A percentile compares a stretch with the other conserved stretches of the same genome.
phyloP scores from a whole-genome alignment of 2,888 invertebrate genomes.

The Metopia argyrocephala region DNA sequence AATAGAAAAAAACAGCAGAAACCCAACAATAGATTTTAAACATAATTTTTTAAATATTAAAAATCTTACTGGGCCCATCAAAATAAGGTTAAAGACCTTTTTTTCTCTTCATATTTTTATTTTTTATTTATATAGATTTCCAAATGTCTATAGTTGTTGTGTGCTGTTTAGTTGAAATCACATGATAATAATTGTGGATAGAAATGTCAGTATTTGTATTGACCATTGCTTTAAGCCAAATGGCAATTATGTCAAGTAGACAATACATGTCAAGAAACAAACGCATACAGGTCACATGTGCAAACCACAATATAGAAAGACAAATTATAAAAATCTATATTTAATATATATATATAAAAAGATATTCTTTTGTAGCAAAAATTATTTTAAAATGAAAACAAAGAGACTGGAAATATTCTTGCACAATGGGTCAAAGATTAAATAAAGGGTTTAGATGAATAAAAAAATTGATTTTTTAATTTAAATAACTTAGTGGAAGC shows the following conservation, averaged over 20 bases:
- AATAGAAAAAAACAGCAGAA: conserved; percentile 8
- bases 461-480: too few species aligned
- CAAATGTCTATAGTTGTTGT: too few species aligned
- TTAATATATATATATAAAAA: too few species aligned
- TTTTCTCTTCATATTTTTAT: not conserved
- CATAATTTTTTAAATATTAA: not conserved
- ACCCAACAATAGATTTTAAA: not conserved
- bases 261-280: not conserved
- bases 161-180: not conserved
- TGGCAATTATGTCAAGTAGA: conserved; percentile 55
- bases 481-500: too few species aligned
- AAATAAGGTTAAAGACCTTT: conserved; percentile 56
- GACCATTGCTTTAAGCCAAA: conserved; percentile 45
- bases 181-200: not conserved
- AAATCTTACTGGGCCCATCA: conserved; percentile 10
- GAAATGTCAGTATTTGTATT: conserved; percentile 6
- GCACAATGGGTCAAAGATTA: not conserved
- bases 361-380: too few species aligned
- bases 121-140: not conserved
- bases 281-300: not conserved
- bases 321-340: too few species aligned
- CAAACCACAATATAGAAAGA: too few species aligned
- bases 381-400: too few species aligned
- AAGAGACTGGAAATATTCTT: not conserved
- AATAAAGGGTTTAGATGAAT: too few species aligned